phyloP scores from a whole-genome alignment of 2,888 invertebrate species.

The Conchocele bisecta region DNA sequence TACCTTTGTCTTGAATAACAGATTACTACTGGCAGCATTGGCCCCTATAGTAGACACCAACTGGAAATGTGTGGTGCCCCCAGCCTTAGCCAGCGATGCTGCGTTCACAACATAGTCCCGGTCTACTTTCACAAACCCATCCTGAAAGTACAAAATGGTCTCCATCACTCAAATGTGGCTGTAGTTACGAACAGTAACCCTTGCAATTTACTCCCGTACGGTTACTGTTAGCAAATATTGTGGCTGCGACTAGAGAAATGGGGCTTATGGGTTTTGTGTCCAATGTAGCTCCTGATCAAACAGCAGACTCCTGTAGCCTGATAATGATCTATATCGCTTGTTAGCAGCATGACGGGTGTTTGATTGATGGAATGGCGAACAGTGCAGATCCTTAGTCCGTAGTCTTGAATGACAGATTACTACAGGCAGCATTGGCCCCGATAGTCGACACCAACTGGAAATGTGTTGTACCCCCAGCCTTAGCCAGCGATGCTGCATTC shows the following conservation, averaged over 20 bases:
- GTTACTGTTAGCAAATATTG: too few relatives aligned
- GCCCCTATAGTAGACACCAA: constrained; percentile 83
- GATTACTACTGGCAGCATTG: constrained; percentile 82
- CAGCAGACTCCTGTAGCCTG: too few relatives aligned
- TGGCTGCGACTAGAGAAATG: too few relatives aligned
- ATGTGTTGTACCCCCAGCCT: constrained; percentile 83
- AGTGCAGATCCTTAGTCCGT: too few relatives aligned
- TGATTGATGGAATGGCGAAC: too few relatives aligned
- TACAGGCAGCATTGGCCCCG: constrained; percentile 84
- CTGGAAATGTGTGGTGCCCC: constrained; percentile 83
- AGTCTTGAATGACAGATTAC: constrained; percentile 83
- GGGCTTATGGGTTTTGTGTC: too few relatives aligned
- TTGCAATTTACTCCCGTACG: too few relatives aligned
- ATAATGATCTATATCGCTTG: too few relatives aligned
- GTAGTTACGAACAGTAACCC: too few relatives aligned
- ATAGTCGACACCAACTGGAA: constrained; percentile 83
- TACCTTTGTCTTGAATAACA: constrained; percentile 84
- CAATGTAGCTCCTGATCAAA: too few relatives aligned
- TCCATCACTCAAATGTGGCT: too few relatives aligned
- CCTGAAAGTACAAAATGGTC: constrained; percentile 71
- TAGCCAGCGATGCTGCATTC: constrained; percentile 83
- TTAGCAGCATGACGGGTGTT: too few relatives aligned
- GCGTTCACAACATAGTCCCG: constrained; percentile 84
- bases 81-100: constrained; percentile 83
- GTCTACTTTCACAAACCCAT: constrained; percentile 84